Evolutionary conservation across 1,140 invertebrate genomes (phyloP), one percentile per base, ranked within the genome.

Genomic region (Daktulosphaira vitifoliae): DNA sequence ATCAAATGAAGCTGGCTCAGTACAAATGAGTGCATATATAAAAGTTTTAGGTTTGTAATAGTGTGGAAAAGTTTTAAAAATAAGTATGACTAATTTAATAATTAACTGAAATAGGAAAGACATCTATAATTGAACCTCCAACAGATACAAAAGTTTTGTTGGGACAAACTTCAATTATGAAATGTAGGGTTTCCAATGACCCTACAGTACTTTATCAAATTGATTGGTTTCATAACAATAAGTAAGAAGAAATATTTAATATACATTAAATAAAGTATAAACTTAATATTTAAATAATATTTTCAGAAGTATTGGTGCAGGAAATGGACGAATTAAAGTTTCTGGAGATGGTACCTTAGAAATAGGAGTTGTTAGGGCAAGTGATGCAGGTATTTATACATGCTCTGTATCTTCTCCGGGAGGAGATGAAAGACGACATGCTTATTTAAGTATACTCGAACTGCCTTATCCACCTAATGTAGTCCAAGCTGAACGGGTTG

Each of bases 181-280:
- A 92, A 70, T 98, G 95, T 77, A 91, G 89, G 78, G 88, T 96
- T 25, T 92, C 87, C n/a, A 89, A 87, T 71, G 93, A 96, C 77
- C 85, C 89, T 20, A 84, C 84, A 67, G 88, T 96, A n/a, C 82
- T 86, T n/a, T 92, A 87, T 71, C 84, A 87, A 68, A 85, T 96
- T 68, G 83, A 88, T 68, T 98, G 94, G 95, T 92, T 86, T 75
- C 89, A 92, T 70, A 88, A 92, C 74, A 82, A 84, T 72, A 85
- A 88, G 84, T 88, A 77, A 79, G 82, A 79, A 8, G n/a, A 22
- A 2, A 13, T 46, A 66, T 22, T 26, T 54, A 0, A n/a, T n/a
- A n/a, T n/a, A n/a, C n/a, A n/a, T n/a, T n/a, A n/a, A n/a, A n/a
- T n/a, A n/a, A n/a, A n/a, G n/a, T n/a, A n/a, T n/a, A n/a, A n/a